phyloP scores from a whole-genome alignment of 2,888 invertebrate species.

The Coleophora flavipennella region DNA sequence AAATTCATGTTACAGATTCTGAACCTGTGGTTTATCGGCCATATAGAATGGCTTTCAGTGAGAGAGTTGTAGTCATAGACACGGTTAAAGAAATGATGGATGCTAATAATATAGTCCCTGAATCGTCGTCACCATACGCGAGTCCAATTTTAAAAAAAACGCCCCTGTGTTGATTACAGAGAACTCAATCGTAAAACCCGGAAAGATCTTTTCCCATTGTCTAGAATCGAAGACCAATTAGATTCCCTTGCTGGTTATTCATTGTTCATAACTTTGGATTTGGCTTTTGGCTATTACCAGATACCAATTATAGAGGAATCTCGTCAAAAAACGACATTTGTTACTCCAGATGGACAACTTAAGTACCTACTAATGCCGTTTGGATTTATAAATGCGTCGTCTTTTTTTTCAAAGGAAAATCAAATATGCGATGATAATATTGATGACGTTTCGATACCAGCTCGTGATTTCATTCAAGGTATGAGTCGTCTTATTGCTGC shows the following conservation, averaged over 20 bases:
- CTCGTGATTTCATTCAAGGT: conserved; percentile 7
- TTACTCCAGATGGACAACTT: conserved; percentile 17
- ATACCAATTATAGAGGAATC: neutral
- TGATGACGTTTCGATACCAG: conserved; percentile 13
- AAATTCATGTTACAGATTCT: conserved; percentile 1
- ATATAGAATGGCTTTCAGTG: conserved; percentile 1
- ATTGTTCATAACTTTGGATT: neutral
- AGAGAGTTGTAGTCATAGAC: neutral
- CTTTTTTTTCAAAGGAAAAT: conserved; percentile 27
- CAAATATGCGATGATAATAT: conserved; percentile 11
- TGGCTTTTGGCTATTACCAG: neutral
- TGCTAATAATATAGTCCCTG: conserved; percentile 1
- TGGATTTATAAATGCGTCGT: conserved; percentile 34
- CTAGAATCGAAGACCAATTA: conserved; percentile 5
- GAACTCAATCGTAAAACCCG: conserved; percentile 3
- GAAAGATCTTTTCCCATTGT: conserved; percentile 6
- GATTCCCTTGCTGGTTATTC: neutral
- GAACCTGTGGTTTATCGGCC: conserved; percentile 1
- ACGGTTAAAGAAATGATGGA: conserved; percentile 4
- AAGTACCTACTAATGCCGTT: conserved; percentile 36
- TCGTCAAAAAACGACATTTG: neutral
- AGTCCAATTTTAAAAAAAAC: conserved; percentile 8
- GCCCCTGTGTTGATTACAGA: conserved; percentile 5
- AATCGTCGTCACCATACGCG: conserved; percentile 4
- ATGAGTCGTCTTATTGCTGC: conserved; percentile 3